Conservation (phyloP, 2,888 invertebrate genomes). For the Oscheius sp. region DNA sequence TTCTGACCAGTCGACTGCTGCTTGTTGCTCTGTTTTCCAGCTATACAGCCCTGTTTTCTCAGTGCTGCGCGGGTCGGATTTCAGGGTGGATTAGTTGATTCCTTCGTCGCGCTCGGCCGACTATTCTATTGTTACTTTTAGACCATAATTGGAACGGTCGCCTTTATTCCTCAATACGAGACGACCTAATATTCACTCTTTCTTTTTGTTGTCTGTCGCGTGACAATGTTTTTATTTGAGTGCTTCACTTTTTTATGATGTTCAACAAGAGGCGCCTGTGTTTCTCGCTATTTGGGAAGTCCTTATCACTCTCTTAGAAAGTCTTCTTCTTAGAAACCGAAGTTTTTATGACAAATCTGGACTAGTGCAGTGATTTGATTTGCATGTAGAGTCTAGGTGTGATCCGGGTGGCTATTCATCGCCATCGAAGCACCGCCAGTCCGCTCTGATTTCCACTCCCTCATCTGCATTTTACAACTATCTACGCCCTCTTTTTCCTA, state of each 20-base stretch:
- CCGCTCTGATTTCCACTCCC: conserved; percentile 34
- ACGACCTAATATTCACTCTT: neutral
- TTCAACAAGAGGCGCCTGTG: neutral
- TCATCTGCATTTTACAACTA: conserved; percentile 36
- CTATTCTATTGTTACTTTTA: conserved; percentile 24
- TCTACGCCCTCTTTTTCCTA: conserved; percentile 25
- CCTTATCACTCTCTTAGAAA: neutral
- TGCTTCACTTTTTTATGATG: conserved; percentile 30
- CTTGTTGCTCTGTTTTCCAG: conserved; percentile 35
- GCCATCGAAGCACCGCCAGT: conserved; percentile 32
- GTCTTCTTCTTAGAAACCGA: neutral
- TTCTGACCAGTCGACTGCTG: conserved; percentile 4
- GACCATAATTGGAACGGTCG: conserved; percentile 19
- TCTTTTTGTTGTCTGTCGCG: neutral
- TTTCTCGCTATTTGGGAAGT: neutral
- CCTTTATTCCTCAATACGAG: too few species aligned
- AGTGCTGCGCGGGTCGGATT: conserved; percentile 37
- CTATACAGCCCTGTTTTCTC: conserved; percentile 38
- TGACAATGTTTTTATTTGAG: conserved; percentile 32
- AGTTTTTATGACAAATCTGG: neutral
- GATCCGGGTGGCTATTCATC: conserved; percentile 33
- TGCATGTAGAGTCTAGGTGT: conserved; percentile 27
- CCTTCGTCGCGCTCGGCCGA: conserved; percentile 9
- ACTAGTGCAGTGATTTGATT: conserved; percentile 6
- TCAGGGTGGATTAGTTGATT: conserved; percentile 37